Evolutionary conservation across 1,140 invertebrate genomes (phyloP).

Genomic region (Micrasema minimum): DNA sequence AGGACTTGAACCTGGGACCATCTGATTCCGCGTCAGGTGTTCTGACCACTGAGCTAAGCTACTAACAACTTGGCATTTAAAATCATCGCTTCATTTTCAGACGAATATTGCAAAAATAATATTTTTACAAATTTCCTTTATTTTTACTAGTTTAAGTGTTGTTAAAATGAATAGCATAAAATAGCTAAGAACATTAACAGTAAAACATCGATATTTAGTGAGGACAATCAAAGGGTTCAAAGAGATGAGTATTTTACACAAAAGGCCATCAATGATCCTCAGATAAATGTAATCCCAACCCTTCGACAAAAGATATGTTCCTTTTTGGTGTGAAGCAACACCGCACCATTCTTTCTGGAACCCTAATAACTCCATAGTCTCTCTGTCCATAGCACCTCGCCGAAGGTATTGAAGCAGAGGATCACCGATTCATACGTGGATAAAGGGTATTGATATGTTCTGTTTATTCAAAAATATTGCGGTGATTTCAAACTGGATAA

Average conservation of each 20-base stretch:
- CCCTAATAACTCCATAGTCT: neutral
- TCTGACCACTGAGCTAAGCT: no score
- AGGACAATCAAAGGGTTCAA: neutral
- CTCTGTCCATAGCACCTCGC: neutral
- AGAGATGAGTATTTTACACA: conserved; percentile 16
- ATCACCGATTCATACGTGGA: neutral
- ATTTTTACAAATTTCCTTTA: no score
- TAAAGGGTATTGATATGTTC: no score
- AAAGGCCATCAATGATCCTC: conserved; percentile 7
- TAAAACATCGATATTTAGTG: conserved; percentile 10
- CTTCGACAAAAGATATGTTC: conserved; percentile 12
- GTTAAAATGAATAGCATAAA: no score
- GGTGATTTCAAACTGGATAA: neutral
- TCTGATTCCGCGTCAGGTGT: no score
- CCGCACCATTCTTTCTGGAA: neutral
- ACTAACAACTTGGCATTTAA: no score
- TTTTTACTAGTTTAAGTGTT: no score
- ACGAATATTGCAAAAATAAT: no score
- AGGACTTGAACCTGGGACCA: no score
- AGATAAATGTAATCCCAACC: conserved; percentile 7
- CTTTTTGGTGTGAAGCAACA: conserved; percentile 10
- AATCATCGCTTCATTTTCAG: no score
- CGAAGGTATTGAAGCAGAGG: neutral
- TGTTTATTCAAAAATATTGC: no score
- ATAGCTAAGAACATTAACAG: no score